Base-by-base conservation (phyloP, 1,140 invertebrate genomes). In the Pseudomyrmex pallidus region DNA sequence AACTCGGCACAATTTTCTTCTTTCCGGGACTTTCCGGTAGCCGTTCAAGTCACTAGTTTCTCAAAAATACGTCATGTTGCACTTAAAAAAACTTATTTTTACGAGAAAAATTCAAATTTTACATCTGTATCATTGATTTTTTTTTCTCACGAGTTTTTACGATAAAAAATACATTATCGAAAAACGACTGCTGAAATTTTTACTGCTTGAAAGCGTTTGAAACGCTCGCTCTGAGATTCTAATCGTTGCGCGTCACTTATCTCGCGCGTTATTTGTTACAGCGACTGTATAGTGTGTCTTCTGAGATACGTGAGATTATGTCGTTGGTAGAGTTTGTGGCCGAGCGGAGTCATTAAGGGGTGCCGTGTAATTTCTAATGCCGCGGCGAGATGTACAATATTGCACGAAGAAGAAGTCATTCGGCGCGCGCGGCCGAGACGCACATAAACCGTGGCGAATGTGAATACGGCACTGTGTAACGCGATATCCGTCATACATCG, bases 401-500 rank as follows among this genome's bases (percentile, higher is more conserved):
- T 67, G 50, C 57, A 64, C 46, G 59, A 78, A 57, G 17, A 78
- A 57, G 17, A 57, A 78, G 64, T 78, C 76, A 78, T 70, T 70
- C 50, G 64, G 17, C 76, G 25, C 57, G 54, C 50, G 50, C 50
- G 50, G 13, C 54, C 56, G 44, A 20, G 76, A 66, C 59, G 77
- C 72, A 56, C 74, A 85, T 87, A 77, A 88, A 87, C 56, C 57
- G 82, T 61, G 78, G 83, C 73, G 70, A 86, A 86, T 86, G 59
- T 84, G 76, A 84, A 82, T 86, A 86, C 83, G 61, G 74, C 63
- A 72, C 74, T 66, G 80, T 83, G 89, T 87, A 90, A 90, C 74
- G 48, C 67, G 89, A 90, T 90, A 88, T 77, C 63, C 62, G 17
- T 46, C 44, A 78, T 80, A 88, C 63, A 90, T 87, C 84, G 73